A percentile compares a stretch with the other conserved stretches of the same genome.
These are phyloP conservation scores for Sylvilagus bachmani DNA, from an alignment of 2,113 vertebrate species.

Conservation along the genomic window DNA sequence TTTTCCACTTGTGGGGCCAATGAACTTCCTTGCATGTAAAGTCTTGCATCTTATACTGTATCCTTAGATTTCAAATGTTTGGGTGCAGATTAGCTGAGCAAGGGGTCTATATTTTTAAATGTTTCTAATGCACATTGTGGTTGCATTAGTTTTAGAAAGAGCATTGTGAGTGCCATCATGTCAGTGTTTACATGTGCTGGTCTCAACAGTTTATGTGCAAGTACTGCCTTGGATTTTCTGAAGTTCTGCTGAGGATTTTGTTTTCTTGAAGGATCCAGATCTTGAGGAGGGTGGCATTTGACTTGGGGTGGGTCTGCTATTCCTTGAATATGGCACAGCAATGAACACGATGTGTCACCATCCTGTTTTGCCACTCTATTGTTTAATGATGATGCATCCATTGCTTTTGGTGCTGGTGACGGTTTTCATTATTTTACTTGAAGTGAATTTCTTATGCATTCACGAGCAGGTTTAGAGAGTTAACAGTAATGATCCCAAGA, in stretches of 20 bases:
- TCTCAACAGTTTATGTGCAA: neutral
- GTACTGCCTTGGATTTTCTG: neutral
- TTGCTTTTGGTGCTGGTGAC: neutral
- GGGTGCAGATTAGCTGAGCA: neutral
- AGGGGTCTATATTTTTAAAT: neutral
- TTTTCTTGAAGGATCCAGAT: neutral
- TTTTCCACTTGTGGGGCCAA: neutral
- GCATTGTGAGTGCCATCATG: neutral
- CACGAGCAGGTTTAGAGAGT: neutral
- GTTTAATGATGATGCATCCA: neutral
- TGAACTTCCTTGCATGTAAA: neutral
- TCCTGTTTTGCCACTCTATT: neutral
- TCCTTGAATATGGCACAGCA: neutral
- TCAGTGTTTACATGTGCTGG: neutral
- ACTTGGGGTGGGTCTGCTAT: neutral
- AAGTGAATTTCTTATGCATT: neutral
- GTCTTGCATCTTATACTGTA: neutral
- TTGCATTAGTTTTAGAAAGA: neutral
- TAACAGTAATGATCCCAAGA: neutral
- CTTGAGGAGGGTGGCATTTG: neutral
- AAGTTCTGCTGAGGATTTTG: neutral
- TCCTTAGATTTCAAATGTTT: neutral
- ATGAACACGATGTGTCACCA: neutral
- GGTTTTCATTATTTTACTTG: neutral
- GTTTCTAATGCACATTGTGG: neutral